Evolutionary conservation across 2,113 vertebrate genomes (phyloP).

Genomic region (Notechis scutatus): DNA sequence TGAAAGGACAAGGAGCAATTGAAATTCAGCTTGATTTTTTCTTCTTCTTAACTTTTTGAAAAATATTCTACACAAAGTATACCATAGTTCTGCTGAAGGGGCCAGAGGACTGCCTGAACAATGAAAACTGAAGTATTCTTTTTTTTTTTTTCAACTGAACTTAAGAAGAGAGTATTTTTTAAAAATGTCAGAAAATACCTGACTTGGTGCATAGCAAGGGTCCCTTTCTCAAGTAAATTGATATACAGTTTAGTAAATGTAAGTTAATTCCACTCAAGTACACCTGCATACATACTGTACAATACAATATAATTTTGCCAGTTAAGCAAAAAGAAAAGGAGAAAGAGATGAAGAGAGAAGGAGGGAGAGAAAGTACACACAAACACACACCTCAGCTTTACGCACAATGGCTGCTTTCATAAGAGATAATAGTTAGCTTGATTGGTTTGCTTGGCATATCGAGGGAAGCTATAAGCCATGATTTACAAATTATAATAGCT

Average conservation of each 20-base stretch:
- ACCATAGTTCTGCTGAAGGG: neutral
- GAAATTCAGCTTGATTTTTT: conserved; percentile 9
- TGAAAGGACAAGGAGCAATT: conserved; percentile 17
- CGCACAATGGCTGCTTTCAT: neutral
- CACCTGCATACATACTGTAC: neutral
- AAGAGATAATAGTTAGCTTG: neutral
- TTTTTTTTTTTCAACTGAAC: neutral
- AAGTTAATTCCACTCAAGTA: neutral
- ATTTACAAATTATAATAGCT: neutral
- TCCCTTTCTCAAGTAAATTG: neutral
- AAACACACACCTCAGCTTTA: neutral
- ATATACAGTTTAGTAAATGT: neutral
- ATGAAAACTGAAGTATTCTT: neutral
- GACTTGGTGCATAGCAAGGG: neutral
- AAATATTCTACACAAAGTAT: conserved; percentile 26
- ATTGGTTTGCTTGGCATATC: neutral
- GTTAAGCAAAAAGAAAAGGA: neutral
- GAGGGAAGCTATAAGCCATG: neutral
- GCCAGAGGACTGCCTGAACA: neutral
- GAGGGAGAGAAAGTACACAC: neutral
- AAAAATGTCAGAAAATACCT: neutral
- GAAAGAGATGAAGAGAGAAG: neutral
- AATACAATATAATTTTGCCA: neutral
- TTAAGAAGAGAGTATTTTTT: neutral
- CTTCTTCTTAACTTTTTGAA: conserved; percentile 16